Conservation (phyloP, 1,140 invertebrate species). For the Vollenhovia emeryi region DNA sequence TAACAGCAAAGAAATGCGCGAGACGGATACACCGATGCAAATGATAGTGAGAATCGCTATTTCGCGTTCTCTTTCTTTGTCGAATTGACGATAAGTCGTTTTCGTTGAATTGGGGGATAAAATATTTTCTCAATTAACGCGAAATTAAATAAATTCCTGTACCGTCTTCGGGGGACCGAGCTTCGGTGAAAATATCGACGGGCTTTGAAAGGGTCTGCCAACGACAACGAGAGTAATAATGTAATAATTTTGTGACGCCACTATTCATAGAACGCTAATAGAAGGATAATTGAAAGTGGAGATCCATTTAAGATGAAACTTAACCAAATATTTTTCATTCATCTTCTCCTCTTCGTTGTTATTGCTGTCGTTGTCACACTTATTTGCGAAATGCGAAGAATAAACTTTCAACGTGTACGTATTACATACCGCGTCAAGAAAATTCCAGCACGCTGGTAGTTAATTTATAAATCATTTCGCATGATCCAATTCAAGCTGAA, state of each 20-base stretch:
- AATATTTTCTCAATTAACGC: constrained; percentile 22
- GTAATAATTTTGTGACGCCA: background rate
- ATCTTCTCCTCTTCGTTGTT: background rate
- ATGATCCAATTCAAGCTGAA: background rate
- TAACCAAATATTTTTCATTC: background rate
- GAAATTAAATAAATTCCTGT: background rate
- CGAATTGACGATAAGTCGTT: background rate
- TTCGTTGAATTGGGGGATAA: background rate
- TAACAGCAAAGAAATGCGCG: background rate
- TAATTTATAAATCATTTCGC: constrained; percentile 23
- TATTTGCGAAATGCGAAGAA: background rate
- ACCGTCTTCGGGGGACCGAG: background rate
- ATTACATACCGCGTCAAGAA: background rate
- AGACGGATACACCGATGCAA: background rate
- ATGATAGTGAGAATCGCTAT: background rate
- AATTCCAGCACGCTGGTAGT: background rate
- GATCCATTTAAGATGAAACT: background rate
- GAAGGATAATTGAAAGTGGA: constrained; percentile 9
- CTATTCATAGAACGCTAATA: background rate
- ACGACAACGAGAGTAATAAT: background rate
- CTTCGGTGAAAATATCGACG: background rate
- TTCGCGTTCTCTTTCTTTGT: background rate
- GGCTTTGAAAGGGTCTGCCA: background rate
- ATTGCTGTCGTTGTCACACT: background rate
- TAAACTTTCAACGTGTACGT: background rate